Base-by-base conservation (phyloP, 2,113 vertebrate species). In the Stigmatopora argus region DNA sequence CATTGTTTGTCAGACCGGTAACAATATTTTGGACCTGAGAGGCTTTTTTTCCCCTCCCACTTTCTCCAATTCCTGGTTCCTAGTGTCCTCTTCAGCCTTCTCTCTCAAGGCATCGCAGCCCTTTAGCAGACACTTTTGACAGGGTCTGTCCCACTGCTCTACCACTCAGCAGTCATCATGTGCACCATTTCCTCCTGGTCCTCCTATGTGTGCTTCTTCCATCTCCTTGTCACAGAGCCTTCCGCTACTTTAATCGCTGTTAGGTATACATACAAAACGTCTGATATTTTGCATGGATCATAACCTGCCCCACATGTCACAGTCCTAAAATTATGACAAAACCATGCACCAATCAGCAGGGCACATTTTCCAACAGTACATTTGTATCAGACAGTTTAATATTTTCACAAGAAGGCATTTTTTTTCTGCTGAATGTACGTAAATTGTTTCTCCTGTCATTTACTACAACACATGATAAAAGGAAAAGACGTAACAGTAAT, bases 161-260 rank as follows among this genome's bases (percentile, higher is more conserved):
- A 78, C 64, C 81, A 77, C 84, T 88, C 87, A 90, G 76, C 84
- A 77, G 83, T 86, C 81, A 90, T 90, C 87, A 89, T 79, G 78
- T 80, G 85, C 88, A 88, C 83, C 86, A 86, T 87, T 89, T 89
- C 86, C 86, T 84, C 74, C 78, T 83, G 81, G 78, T 80, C 84
- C 81, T 81, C 83, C 79, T 74, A 26, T 53, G 78, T 80, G 79
- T 74, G 80, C 69, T 83, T 75, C 77, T 78, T 85, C 80, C 75
- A 78, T 82, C 82, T 86, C 69, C 70, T 78, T 81, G 74, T 45
- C 75, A 79, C 55, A 45, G 38, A 7, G 7, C 77, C 69, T 72
- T 80, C 72, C 78, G 46, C 62, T 7, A 51, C 65, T 77, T 81
- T 77, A 73, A 71, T 81, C 58, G 78, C 56, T 38, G 47, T 19